Base-by-base conservation (phyloP, 2,888 invertebrate genomes). In the Exephanes ischioxanthus region DNA sequence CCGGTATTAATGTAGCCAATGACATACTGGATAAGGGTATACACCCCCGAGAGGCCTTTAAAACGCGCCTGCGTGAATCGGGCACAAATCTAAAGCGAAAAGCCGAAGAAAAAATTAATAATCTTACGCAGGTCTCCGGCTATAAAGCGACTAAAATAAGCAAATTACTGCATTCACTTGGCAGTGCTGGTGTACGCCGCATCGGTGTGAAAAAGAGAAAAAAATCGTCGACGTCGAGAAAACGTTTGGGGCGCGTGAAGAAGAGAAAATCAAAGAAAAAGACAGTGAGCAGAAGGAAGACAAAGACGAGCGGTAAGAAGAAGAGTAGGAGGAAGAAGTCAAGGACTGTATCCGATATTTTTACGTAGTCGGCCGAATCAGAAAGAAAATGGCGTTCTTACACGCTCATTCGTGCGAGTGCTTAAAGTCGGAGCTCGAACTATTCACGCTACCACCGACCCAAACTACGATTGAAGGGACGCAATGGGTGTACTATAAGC, bases 401-500 rank as follows among this genome's bases (percentile, higher is more conserved):
- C 45, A 73, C 11, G 73, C 73, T 14, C 72, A 72, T 19, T 58
- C 72, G 72, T 72, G 58, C 6, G 72, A 72, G 33, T 72, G 58
- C 19, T 16, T 72, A 26, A 72, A 72, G 58, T 72, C 72, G 19
- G 72, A 41, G 19, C 72, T 58, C 14, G 72, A 72, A 6, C 72
- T 72, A 58, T 58, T 72, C 33, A 55, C 41, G 2, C 26, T 26
- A 26, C 26, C 26, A 11, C 55, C 55, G 72, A 72, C 72, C 30
- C 72, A 72, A 33, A 22, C 72, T 14, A 72, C 41, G 0, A 72
- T 76, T 9, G 76, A 76, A 14, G 66, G 76, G 30, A 66, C 76
- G 11, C 76, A 76, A 48, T 66, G 51, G 63, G 76, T 76, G 33
- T 55, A 48, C 41, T 61, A 51, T 26, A 75, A 75, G 2, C 26